Base-by-base conservation (phyloP, 2,797 vertebrate genomes). In the Acrossocheilus fasciatus region DNA sequence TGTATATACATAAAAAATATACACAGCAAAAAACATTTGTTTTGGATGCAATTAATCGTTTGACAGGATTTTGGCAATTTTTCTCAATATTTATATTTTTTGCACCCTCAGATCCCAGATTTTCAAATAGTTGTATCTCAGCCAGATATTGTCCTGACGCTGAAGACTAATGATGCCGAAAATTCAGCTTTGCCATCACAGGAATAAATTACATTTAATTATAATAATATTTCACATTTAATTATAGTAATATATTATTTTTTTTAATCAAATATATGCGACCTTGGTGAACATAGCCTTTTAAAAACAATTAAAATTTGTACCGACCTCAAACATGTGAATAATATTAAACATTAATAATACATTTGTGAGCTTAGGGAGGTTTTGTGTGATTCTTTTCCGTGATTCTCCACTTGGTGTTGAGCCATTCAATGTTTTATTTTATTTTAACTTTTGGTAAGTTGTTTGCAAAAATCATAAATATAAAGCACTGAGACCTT, bases 391-490 rank as follows among this genome's bases (percentile, higher is more conserved):
- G 34, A 36, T 36, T 17, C 34, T 69, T 30, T 30, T 30, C 30
- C 2, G n/a, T 20, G 18, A 69, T 52, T 18, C 50, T 11, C 43
- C 45, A 74, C 2, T 50, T 11, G 14, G 18, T 39, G 23, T 59
- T 17, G 12, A 43, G 8, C 14, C 39, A 11, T n/a, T 69, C 39
- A 17, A 26, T 36, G 89, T 92, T 66, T 77, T 83, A 3, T 7
- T 45, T 41, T 8, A 59, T 30, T 36, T 36, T 3, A 34, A 89
- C 87, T 89, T 39, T 47, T 34, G 68, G 86, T 91, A 79, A 90
- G 89, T 23, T 23, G 41, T 84, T 36, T 30, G 36, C 8, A 74
- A 54, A 75, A 64, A 69, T 54, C 18, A 18, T 64, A 34, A 76
- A 77, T 64, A 50, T 76, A 50, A 54, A 47, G 77, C 47, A 41